Percentiles rank a stretch among this genome's conserved stretches.
Evolutionary conservation across 2,888 invertebrate genomes (phyloP).

Genomic region (Hirtodrosophila confusa): DNA sequence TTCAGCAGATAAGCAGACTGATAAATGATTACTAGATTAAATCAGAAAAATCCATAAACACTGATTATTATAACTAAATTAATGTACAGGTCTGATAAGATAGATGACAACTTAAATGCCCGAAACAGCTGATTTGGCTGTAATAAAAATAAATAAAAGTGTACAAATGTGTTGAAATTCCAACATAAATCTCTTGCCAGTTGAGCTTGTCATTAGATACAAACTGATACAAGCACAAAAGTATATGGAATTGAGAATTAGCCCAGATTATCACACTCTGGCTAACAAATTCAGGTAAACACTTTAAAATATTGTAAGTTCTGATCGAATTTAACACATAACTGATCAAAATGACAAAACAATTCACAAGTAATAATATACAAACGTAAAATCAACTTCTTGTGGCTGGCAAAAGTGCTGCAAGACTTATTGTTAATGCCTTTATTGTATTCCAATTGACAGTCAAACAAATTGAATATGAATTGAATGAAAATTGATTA

Average conservation of each 20-base stretch:
- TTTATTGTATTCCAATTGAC: conserved; percentile 25
- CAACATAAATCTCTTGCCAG: too few relatives aligned
- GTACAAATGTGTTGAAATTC: too few relatives aligned
- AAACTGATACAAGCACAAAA: too few relatives aligned
- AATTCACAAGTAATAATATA: neutral
- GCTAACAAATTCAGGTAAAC: too few relatives aligned
- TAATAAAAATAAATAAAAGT: too few relatives aligned
- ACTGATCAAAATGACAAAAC: conserved; percentile 5
- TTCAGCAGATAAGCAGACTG: conserved; percentile 29
- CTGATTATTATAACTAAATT: conserved; percentile 24
- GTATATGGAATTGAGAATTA: too few relatives aligned
- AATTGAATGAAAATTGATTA: conserved; percentile 48
- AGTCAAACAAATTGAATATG: conserved; percentile 43
- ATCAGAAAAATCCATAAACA: conserved; percentile 24
- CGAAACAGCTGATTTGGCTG: too few relatives aligned
- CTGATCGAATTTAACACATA: too few relatives aligned
- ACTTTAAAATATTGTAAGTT: too few relatives aligned
- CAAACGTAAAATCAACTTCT: conserved; percentile 2
- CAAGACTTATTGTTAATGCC: conserved; percentile 7
- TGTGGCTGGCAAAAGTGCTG: conserved; percentile 12
- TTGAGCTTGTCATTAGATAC: too few relatives aligned
- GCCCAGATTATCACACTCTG: too few relatives aligned
- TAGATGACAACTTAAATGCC: neutral
- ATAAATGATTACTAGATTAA: conserved; percentile 24
- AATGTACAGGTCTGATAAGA: conserved; percentile 5